These are phyloP conservation scores for Cepaea hortensis DNA, from an alignment of 2,888 invertebrate genomes.

Conservation along the genomic window DNA sequence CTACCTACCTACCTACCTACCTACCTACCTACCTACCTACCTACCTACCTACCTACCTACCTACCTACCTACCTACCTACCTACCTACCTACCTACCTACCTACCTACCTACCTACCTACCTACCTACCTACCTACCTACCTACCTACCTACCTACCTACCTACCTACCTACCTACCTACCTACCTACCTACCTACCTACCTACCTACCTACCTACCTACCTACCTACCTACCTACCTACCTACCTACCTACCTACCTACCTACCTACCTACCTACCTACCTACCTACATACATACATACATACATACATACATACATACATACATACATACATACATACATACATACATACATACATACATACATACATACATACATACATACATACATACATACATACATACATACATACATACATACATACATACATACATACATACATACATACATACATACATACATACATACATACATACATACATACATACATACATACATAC, in stretches of 20 bases:
- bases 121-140: background rate
- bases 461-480: too few relatives aligned
- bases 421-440: too few relatives aligned
- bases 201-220: background rate
- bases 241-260: background rate
- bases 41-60: background rate
- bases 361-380: too few relatives aligned
- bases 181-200: background rate
- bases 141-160: background rate
- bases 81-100: background rate
- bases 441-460: too few relatives aligned
- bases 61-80: background rate
- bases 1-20: background rate
- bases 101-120: background rate
- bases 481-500: too few relatives aligned
- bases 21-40: background rate
- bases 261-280: background rate
- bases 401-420: too few relatives aligned
- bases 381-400: too few relatives aligned
- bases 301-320: too few relatives aligned
- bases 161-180: background rate
- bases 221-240: background rate
- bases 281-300: background rate
- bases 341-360: too few relatives aligned
- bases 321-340: too few relatives aligned